Evolutionary conservation across 2,888 invertebrate species (phyloP).

Genomic region (Chrysolina haemoptera): DNA sequence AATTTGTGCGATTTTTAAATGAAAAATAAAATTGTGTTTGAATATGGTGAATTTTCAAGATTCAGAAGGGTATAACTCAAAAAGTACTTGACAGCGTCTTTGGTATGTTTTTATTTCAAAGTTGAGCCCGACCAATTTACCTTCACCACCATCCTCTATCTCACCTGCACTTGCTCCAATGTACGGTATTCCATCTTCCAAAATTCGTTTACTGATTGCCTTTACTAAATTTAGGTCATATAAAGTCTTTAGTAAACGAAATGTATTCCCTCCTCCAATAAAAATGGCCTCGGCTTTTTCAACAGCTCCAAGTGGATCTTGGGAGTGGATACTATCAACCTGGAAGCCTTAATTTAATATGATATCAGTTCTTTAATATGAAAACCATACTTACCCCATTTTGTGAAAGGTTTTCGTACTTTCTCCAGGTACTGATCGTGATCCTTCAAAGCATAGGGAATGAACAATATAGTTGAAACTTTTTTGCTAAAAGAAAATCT

Average conservation of each 20-base stretch:
- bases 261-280: conserved; percentile 88
- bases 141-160: too few species aligned
- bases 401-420: conserved; percentile 74
- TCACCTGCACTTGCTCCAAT: conserved; percentile 85
- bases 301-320: conserved; percentile 74
- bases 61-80: too few species aligned
- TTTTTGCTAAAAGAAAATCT: conserved; percentile 71
- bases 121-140: too few species aligned
- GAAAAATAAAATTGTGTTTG: too few species aligned
- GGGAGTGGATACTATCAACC: conserved; percentile 78
- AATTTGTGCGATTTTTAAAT: too few species aligned
- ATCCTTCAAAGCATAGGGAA: conserved; percentile 82
- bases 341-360: conserved; percentile 68
- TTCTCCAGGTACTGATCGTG: conserved; percentile 77
- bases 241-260: conserved; percentile 79
- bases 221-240: conserved; percentile 79
- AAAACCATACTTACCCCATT: conserved; percentile 73
- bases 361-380: conserved; percentile 1
- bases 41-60: too few species aligned
- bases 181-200: conserved; percentile 78
- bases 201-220: conserved; percentile 76
- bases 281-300: conserved; percentile 79
- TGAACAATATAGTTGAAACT: conserved; percentile 78
- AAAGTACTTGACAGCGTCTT: too few species aligned
- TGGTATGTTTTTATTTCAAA: too few species aligned